These are phyloP conservation scores for Eurosta solidaginis DNA, from an alignment of 1,140 invertebrate genomes.

Conservation along the genomic window DNA sequence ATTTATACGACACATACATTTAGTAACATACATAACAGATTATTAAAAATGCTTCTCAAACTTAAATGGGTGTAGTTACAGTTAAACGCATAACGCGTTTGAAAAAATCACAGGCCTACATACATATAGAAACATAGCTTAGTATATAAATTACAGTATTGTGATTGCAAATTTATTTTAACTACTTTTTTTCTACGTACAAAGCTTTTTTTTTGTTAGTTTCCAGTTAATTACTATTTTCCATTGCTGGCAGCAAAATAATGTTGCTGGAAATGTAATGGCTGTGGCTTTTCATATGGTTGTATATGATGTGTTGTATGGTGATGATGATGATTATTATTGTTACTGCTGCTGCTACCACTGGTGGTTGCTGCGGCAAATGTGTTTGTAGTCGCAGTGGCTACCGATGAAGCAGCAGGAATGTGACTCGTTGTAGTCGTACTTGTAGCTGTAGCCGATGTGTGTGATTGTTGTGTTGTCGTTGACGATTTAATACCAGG, in stretches of 20 bases:
- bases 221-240: neutral
- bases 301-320: slow-evolving; percentile 20
- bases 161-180: neutral
- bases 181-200: neutral
- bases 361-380: neutral
- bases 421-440: neutral
- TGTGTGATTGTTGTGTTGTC: neutral
- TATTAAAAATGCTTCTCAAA: neutral
- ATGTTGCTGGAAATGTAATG: slow-evolving; percentile 11
- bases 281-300: slow-evolving; percentile 28
- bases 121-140: neutral
- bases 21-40: neutral
- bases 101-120: neutral
- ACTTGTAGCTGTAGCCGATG: slow-evolving; percentile 35
- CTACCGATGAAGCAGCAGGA: neutral
- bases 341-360: neutral
- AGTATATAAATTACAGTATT: neutral
- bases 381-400: neutral
- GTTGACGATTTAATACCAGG: neutral
- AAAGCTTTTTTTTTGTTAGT: neutral
- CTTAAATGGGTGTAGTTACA: neutral
- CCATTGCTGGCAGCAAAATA: slow-evolving; percentile 7
- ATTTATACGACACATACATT: neutral
- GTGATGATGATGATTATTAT: slow-evolving; percentile 16
- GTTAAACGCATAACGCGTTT: neutral